Evolutionary conservation across 2,888 invertebrate genomes (phyloP), one percentile per base, ranked within the genome.

Genomic region (Lissonota sp.): DNA sequence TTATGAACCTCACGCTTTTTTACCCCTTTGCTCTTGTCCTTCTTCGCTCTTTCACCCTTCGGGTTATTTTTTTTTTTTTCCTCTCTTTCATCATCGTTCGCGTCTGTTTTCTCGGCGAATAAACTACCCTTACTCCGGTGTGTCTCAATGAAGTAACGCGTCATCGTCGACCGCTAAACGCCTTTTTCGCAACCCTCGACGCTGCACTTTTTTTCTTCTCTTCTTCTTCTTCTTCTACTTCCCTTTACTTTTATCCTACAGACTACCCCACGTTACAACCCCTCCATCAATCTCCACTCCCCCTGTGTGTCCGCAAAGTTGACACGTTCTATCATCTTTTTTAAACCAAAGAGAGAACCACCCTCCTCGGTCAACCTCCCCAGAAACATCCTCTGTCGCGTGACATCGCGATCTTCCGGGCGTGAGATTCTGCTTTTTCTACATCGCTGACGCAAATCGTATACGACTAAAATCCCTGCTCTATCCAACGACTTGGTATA

Each of bases 391-490:
- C 12, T 26, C 26, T 26, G 26, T 26, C 26, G 26, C 69, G 49
- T 58, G 66, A 74, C 58, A 26, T 3, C 76, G 66, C 69, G 70
- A 60, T 67, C 73, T 83, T 72, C 72, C 70, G 69, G 69, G 62
- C 76, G 81, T 80, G 73, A 70, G 77, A 83, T 78, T 69, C 64
- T 76, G 67, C 49, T 81, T 79, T 80, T 90, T 90, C 89, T 88
- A 78, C 85, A 79, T 86, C 89, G 89, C 72, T 88, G 90, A 90
- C 88, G 88, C 89, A 86, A 85, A 76, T 70, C 60, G 71, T 53
- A 71, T 49, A 55, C 46, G 8, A 46, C 55, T 51, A 40, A 70
- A 26, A 26, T 26, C 26, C 26, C 26, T 26, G 26, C 26, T 26
- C 26, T 26, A 26, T 26, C 26, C 26, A 26, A 26, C 26, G 26